Conservation (phyloP, 2,797 vertebrate genomes). For the Pipistrellus pipistrellus region DNA sequence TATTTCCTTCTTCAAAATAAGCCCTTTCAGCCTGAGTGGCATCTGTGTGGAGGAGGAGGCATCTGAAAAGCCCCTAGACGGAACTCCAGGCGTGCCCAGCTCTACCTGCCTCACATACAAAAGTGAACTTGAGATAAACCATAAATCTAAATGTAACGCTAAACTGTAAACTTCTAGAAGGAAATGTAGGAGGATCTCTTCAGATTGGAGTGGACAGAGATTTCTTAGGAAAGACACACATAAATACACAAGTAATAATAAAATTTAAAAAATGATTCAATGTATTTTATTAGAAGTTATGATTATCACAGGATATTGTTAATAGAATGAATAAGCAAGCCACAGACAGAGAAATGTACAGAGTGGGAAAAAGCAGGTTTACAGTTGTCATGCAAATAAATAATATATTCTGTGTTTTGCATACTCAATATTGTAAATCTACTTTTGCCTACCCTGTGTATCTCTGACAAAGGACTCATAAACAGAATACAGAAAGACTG, state of each 20-base stretch:
- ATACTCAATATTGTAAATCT: too few species aligned
- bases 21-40: not conserved
- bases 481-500: not conserved
- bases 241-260: not conserved
- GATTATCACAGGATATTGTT: not conserved
- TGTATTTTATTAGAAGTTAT: not conserved
- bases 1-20: not conserved
- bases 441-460: not conserved
- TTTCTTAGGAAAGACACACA: not conserved
- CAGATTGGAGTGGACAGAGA: not conserved
- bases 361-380: not conserved
- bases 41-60: not conserved
- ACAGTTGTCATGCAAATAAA: too few species aligned
- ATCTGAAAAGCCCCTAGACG: not conserved
- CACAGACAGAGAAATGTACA: not conserved
- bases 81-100: too few species aligned
- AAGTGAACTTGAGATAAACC: too few species aligned
- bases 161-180: too few species aligned
- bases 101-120: too few species aligned
- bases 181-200: not conserved
- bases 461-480: conserved; percentile 5
- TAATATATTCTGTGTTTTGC: too few species aligned
- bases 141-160: too few species aligned
- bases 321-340: not conserved
- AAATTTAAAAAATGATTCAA: not conserved